A percentile compares a stretch with the other conserved stretches of the same genome.
Conservation (phyloP, 2,888 invertebrate genomes). For the Norana najaformis region DNA sequence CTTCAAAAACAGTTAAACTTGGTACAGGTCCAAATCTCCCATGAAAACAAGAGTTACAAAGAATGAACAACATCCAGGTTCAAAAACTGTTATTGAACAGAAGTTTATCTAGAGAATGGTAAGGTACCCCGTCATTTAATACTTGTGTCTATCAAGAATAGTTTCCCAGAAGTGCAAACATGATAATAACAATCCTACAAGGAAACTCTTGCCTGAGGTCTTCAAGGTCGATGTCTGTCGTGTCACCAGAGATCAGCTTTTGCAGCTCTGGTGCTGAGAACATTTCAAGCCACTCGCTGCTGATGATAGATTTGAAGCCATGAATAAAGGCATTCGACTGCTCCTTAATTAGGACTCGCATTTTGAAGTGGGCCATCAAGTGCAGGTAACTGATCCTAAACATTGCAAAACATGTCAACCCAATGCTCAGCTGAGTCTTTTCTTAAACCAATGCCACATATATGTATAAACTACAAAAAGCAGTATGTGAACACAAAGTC, state of each 20-base stretch:
- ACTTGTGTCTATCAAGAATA: neutral
- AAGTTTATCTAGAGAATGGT: neutral
- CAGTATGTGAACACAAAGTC: neutral
- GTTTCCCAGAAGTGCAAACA: neutral
- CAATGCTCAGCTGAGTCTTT: no score
- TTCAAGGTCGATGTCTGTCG: constrained; percentile 82
- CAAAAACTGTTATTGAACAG: neutral
- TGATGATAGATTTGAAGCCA: constrained; percentile 92
- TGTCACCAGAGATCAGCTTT: constrained; percentile 92
- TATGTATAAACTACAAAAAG: neutral
- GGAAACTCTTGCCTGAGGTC: constrained; percentile 60
- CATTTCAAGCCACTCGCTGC: constrained; percentile 88
- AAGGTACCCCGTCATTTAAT: neutral
- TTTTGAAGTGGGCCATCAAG: constrained; percentile 88
- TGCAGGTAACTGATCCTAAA: constrained; percentile 95
- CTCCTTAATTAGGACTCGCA: constrained; percentile 96
- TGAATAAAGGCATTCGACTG: constrained; percentile 94
- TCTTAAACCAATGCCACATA: neutral
- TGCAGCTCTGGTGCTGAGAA: constrained; percentile 96
- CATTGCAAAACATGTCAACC: neutral
- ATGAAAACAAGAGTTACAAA: no score
- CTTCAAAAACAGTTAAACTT: neutral
- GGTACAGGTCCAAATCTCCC: neutral
- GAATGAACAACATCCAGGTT: neutral
- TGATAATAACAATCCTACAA: neutral